Evolutionary conservation across 2,797 vertebrate species (phyloP).

Genomic region (Paratrypauchen microcephalus): DNA sequence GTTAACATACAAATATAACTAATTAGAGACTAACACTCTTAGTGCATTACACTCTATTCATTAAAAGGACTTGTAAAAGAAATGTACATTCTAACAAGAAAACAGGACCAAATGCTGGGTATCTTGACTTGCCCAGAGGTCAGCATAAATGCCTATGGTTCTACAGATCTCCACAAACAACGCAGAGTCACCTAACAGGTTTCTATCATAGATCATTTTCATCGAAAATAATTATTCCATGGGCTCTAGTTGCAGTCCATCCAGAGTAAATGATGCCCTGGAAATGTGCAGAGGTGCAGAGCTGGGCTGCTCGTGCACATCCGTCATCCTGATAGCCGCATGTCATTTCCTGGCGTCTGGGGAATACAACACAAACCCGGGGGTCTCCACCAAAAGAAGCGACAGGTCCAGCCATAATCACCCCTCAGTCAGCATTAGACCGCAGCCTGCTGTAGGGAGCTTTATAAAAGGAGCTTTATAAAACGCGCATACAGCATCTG

Average conservation of each 20-base stretch:
- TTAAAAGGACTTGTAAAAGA: neutral
- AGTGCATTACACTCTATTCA: neutral
- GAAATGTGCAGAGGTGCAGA: slow-evolving; percentile 40
- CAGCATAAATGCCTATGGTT: neutral
- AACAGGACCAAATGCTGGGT: slow-evolving; percentile 15
- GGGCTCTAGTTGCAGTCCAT: slow-evolving; percentile 46
- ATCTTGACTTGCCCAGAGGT: slow-evolving; percentile 8
- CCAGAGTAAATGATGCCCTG: slow-evolving; percentile 40
- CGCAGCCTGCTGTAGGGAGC: neutral
- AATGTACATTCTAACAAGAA: neutral
- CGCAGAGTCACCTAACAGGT: neutral
- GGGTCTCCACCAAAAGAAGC: slow-evolving; percentile 46
- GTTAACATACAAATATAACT: neutral
- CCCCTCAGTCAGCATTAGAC: slow-evolving; percentile 25
- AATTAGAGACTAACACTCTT: neutral
- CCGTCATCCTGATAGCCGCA: slow-evolving; percentile 57
- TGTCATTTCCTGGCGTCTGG: slow-evolving; percentile 62
- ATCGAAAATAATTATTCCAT: slow-evolving; percentile 50
- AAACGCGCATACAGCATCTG: slow-evolving; percentile 18
- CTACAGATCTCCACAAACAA: neutral
- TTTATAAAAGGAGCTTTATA: neutral
- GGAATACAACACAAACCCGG: slow-evolving; percentile 46
- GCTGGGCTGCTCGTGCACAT: slow-evolving; percentile 56
- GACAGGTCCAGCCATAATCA: slow-evolving; percentile 48
- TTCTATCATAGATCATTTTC: slow-evolving; percentile 28